Evolutionary conservation across 1,140 invertebrate genomes (phyloP), one percentile per base, ranked within the genome.

Genomic region (Hyposmocoma kahamanoa): DNA sequence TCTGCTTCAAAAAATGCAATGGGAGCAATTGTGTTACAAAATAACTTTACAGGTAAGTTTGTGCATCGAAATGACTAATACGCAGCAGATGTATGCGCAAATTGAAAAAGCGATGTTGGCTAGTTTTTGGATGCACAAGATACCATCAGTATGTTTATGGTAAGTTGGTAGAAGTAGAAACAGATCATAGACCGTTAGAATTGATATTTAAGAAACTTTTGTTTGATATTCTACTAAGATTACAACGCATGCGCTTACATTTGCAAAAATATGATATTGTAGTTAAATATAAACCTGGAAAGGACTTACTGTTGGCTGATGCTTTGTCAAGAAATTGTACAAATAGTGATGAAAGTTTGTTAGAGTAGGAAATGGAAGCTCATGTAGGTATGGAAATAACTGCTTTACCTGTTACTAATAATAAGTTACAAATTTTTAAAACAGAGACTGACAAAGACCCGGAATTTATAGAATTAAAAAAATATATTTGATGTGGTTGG

Each of bases 121-220:
- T 43, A 38, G 20, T 51, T 20, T 43, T 26, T 43, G 42, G 42
- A 36, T 63, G 46, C 56, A 13, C 19, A 13, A 42, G 20, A 13
- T 50, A 26, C 22, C 48, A 50, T 44, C 41, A 50, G 20, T 50
- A 50, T 38, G 26, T 50, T 18, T 50, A 50, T 44, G 48, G 42
- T n/a, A 43, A 50, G 39, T 5, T 15, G 11, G 11, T 50, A 43
- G 15, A 15, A 24, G 41, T 44, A 1, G 48, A 50, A 18, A 38
- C 48, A 5, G 48, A 50, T 38, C 48, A 50, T 13, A 43, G 21
- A 26, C 48, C 48, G 0, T 13, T 50, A 11, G 32, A 44, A 36
- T 5, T 6, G 1, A 43, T 50, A 22, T 50, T 50, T 38, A 43
- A 43, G 17, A 43, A 43, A 43, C n/a, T 24, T 1, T 13, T 43